Conservation (phyloP, 2,113 vertebrate genomes). For the Meriones unguiculatus region DNA sequence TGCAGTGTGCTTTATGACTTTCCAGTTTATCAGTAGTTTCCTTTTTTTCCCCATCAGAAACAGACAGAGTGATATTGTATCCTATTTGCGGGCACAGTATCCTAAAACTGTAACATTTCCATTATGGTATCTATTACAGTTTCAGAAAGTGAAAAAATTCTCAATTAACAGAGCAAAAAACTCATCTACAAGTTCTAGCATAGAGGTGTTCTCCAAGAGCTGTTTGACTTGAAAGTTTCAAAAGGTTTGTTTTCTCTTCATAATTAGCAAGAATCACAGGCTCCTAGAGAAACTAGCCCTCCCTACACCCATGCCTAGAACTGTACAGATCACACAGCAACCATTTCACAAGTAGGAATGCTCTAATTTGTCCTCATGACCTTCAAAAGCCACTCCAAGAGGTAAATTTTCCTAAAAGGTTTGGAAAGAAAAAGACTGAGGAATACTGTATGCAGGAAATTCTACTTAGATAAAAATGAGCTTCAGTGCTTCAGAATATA, state of each 20-base stretch:
- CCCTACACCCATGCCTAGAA: background rate
- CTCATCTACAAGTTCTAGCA: background rate
- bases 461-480: slow-evolving; percentile 8
- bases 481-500: background rate
- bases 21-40: slow-evolving; percentile 4
- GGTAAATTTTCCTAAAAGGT: background rate
- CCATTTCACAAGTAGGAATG: background rate
- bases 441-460: background rate
- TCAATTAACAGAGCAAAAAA: slow-evolving; percentile 28
- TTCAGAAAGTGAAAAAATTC: background rate
- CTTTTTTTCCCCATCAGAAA: slow-evolving; percentile 33
- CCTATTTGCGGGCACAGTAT: background rate
- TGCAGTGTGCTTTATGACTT: background rate
- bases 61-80: background rate
- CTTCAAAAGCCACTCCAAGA: slow-evolving; percentile 24
- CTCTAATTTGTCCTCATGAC: background rate
- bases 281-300: background rate
- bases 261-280: background rate
- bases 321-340: background rate
- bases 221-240: background rate
- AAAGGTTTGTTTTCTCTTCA: background rate
- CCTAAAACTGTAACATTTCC: background rate
- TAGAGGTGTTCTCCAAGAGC: background rate
- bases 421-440: background rate
- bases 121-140: background rate